Evolutionary conservation across 1,140 invertebrate species (phyloP).

Genomic region (Drosophila kikkawai): DNA sequence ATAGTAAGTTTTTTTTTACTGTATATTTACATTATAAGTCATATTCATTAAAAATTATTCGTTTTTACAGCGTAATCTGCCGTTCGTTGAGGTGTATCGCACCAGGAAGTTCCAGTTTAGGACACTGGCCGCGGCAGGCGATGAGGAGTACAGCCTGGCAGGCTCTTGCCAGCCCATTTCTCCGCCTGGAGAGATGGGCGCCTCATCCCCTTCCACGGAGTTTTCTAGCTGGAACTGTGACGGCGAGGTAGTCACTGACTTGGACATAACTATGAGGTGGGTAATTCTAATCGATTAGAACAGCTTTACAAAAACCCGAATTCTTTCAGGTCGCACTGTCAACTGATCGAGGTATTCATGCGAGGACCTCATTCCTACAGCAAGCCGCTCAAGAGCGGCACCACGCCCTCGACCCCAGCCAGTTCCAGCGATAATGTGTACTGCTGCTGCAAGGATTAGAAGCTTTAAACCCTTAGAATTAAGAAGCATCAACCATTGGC

Average conservation of each 20-base stretch:
- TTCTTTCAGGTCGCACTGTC: slow-evolving; percentile 85
- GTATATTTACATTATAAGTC: background rate
- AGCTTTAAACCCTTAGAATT: slow-evolving; percentile 51
- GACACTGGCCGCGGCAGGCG: slow-evolving; percentile 81
- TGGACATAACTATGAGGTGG: slow-evolving; percentile 90
- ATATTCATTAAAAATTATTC: slow-evolving; percentile 28
- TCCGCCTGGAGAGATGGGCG: slow-evolving; percentile 34
- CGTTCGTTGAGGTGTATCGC: slow-evolving; percentile 92
- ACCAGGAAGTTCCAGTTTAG: slow-evolving; percentile 91
- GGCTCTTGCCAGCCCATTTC: slow-evolving; percentile 75
- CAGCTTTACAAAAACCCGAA: too few relatives aligned
- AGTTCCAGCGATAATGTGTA: slow-evolving; percentile 76
- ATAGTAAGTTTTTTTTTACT: slow-evolving; percentile 86
- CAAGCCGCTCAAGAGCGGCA: slow-evolving; percentile 55
- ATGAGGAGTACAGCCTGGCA: slow-evolving; percentile 73
- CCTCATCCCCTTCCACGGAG: slow-evolving; percentile 28
- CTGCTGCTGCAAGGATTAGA: slow-evolving; percentile 74
- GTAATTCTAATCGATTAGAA: background rate
- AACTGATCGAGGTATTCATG: slow-evolving; percentile 87
- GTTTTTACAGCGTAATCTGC: slow-evolving; percentile 88
- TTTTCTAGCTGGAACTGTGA: slow-evolving; percentile 94
- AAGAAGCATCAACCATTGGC: slow-evolving; percentile 59
- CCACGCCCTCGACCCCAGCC: slow-evolving; percentile 53
- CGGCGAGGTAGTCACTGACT: slow-evolving; percentile 91
- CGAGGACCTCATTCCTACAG: slow-evolving; percentile 84